Evolutionary conservation across 2,888 invertebrate genomes (phyloP), one percentile per base, ranked within the genome.

Genomic region (Phorcus lineatus): DNA sequence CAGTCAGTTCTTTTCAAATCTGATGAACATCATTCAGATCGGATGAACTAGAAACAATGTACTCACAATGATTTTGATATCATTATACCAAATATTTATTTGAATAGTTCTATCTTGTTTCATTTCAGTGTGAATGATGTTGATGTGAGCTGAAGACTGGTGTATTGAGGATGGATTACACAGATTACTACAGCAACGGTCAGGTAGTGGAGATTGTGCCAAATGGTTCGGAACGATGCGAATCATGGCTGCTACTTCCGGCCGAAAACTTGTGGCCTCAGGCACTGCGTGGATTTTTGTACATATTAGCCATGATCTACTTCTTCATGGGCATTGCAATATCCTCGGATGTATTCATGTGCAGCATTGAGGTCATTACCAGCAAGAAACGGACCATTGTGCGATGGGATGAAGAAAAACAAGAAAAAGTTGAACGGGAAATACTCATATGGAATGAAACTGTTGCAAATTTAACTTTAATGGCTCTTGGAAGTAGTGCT

Each of bases 361-460:
- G 89, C 81, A 88, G 91, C 81, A 92, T 92, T 54, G 92, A 92
- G 81, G 88, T 89, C n/a, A 92, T 92, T 70, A 92, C 92, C 0
- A 90, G 91, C 79, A 90, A 90, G 80, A 91, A 90, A 79, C 79
- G 88, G 75, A 90, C 83, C 55, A 86, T 92, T n/a, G 84, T 89
- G 7, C 84, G 83, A 17, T 92, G 88, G 88, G 91, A 92, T 85
- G 88, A 88, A 54, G 90, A 90, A 77, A 88, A 88, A 77, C 87
- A 91, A 77, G 87, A 89, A 81, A 88, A 88, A 74, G 86, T 89
- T 6, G 90, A 90, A 81, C 84, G 86, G 62, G 90, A 92, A 79
- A 89, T 92, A 3, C 84, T 91, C 66, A 83, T 92, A 13, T 92
- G 92, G 92, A 92, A 92, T 78, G 92, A 91, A 82, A 92, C 92